Conservation (phyloP, 1,140 invertebrate genomes). For the Aradophagus sp. region DNA sequence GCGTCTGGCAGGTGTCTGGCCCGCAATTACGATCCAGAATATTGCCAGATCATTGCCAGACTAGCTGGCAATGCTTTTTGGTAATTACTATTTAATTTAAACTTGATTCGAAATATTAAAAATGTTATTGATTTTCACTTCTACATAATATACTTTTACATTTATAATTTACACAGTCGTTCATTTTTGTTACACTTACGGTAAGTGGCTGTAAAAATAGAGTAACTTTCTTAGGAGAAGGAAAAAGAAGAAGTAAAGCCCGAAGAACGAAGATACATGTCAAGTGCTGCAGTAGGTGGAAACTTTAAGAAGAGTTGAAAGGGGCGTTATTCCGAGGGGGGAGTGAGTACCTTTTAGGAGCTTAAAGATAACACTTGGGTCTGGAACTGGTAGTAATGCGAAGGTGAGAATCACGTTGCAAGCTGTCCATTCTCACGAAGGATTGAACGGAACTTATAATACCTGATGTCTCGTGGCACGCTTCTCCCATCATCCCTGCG, state of each 20-base stretch:
- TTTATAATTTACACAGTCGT: slow-evolving; percentile 7
- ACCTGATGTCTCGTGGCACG: slow-evolving; percentile 66
- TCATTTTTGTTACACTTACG: slow-evolving; percentile 11
- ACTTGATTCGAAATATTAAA: too few species aligned
- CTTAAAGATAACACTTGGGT: slow-evolving; percentile 72
- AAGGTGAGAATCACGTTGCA: slow-evolving; percentile 67
- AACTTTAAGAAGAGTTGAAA: slow-evolving; percentile 59
- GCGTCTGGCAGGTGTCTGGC: too few species aligned
- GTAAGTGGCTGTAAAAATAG: slow-evolving; percentile 28
- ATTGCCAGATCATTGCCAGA: too few species aligned
- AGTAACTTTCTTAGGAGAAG: slow-evolving; percentile 15
- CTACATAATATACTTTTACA: too few species aligned
- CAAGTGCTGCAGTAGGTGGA: slow-evolving; percentile 46
- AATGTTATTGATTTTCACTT: too few species aligned
- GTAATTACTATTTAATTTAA: too few species aligned
- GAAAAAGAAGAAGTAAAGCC: slow-evolving; percentile 20
- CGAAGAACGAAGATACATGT: slow-evolving; percentile 34
- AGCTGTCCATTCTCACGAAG: slow-evolving; percentile 70
- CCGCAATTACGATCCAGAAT: too few species aligned
- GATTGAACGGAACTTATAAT: slow-evolving; percentile 71
- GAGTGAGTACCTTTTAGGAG: slow-evolving; percentile 70
- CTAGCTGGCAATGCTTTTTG: too few species aligned
- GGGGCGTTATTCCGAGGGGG: slow-evolving; percentile 52
- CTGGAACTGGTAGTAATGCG: slow-evolving; percentile 66
- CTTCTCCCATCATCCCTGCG: slow-evolving; percentile 50